Base-by-base conservation (phyloP, 2,888 invertebrate species). In the Agrotis puta region DNA sequence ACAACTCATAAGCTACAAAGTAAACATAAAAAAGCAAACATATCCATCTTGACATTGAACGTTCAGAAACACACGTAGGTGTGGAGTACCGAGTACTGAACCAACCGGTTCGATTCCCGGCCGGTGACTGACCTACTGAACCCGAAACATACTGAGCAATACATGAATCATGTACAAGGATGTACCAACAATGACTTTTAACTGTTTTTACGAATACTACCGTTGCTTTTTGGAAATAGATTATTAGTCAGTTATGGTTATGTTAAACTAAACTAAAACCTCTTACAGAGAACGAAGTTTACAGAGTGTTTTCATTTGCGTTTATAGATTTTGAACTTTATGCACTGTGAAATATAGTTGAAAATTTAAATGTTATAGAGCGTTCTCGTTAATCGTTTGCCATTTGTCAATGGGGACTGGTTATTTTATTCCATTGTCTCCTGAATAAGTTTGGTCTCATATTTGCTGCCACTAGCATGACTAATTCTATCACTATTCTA, bases 71-170 rank as follows among this genome's bases (percentile, higher is more conserved):
- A 43, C 68, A 77, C 77, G 88, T 88, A 81, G 87, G 87, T 73
- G 84, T 81, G 57, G 62, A 69, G 70, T 69, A 64, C 83, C 68
- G 61, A 69, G 70, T 69, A 64, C 83, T 74, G 79, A 65, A 66
- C 73, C 69, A 82, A 90, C 90, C 89, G 88, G 89, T 89, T 86
- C 81, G 86, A 83, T 73, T 87, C 85, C 88, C 83, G 85, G 81
- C 81, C 75, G 75, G 66, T 79, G 72, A 78, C 75, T 90, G 90
- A 87, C 90, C 88, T 71, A 90, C 88, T 90, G 90, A 83, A 77
- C 90, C 85, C 78, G 68, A 86, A 88, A 85, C 81, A 76, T 74
- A 77, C 70, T 69, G 64, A 78, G 64, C 39, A 63, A 74, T 63
- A 77, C 83, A 73, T 86, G 81, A 85, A 57, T 86, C 85, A 83